Conservation (phyloP, 2,888 invertebrate genomes). For the Clostera curtula region DNA sequence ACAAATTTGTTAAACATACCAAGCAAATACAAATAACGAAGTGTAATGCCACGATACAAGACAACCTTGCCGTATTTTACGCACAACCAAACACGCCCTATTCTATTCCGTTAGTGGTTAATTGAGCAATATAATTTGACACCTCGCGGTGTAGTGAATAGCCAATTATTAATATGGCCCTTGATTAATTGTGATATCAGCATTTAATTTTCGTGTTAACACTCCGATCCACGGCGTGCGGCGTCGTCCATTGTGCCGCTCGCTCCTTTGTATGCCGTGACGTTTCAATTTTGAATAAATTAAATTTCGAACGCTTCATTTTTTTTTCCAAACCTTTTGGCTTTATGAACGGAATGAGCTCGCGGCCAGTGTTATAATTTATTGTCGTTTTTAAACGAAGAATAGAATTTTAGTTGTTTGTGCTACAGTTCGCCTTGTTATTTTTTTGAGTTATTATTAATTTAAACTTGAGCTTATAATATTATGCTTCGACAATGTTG, state of each 20-base stretch:
- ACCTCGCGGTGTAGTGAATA: slow-evolving; percentile 70
- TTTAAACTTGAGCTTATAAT: too few relatives aligned
- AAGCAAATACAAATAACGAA: slow-evolving; percentile 2
- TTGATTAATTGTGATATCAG: slow-evolving; percentile 76
- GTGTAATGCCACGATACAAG: slow-evolving; percentile 13
- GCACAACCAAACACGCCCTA: slow-evolving; percentile 58
- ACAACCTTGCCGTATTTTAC: slow-evolving; percentile 33
- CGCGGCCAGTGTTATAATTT: slow-evolving; percentile 64
- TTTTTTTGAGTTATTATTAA: slow-evolving; percentile 25
- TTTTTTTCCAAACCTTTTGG: slow-evolving; percentile 57
- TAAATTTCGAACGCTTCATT: slow-evolving; percentile 74
- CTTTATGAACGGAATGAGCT: slow-evolving; percentile 52
- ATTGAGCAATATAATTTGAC: slow-evolving; percentile 75
- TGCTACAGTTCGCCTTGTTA: slow-evolving; percentile 30
- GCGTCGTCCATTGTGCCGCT: slow-evolving; percentile 56
- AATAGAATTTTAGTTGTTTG: slow-evolving; percentile 51
- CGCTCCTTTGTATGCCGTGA: slow-evolving; percentile 67
- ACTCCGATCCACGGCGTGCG: slow-evolving; percentile 41
- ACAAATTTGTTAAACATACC: too few relatives aligned
- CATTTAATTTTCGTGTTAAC: slow-evolving; percentile 76
- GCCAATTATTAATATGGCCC: slow-evolving; percentile 73
- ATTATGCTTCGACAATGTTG: too few relatives aligned
- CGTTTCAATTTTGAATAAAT: slow-evolving; percentile 76
- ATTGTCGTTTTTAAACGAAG: slow-evolving; percentile 55
- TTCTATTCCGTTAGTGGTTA: slow-evolving; percentile 66